These are phyloP conservation scores for Harpagifer antarcticus DNA, from an alignment of 2,797 vertebrate species.

Conservation along the genomic window DNA sequence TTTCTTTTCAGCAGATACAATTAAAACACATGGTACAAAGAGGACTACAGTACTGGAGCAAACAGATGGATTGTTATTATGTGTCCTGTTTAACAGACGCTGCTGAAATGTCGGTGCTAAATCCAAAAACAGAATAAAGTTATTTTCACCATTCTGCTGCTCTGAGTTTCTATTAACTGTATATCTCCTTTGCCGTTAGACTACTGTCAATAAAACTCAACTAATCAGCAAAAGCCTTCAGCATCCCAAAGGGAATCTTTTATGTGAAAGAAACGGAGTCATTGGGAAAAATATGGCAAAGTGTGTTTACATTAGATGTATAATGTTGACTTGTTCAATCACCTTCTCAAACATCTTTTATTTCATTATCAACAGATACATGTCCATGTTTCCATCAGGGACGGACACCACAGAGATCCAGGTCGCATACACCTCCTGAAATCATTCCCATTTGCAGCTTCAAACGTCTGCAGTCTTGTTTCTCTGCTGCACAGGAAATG, in stretches of 20 bases:
- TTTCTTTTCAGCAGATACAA: constrained; percentile 3
- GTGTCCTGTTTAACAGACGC: not conserved
- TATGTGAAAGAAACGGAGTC: not conserved
- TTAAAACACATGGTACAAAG: constrained; percentile 8
- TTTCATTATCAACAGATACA: not conserved
- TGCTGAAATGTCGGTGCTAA: too few species aligned
- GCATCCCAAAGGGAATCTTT: not conserved
- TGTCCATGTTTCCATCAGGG: constrained; percentile 5
- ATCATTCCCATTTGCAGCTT: not conserved
- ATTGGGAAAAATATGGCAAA: not conserved
- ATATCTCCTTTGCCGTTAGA: not conserved
- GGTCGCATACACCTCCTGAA: not conserved
- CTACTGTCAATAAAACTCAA: too few species aligned
- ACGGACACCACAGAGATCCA: not conserved
- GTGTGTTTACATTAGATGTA: not conserved
- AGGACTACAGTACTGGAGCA: not conserved
- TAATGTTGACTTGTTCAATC: not conserved
- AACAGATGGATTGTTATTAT: constrained; percentile 1
- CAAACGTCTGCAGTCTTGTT: not conserved
- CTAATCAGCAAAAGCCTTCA: not conserved
- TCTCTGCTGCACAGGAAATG: constrained; percentile 8
- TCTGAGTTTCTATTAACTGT: not conserved
- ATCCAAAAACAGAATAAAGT: too few species aligned
- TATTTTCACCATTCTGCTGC: too few species aligned
- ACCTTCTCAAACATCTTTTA: not conserved